Conservation (phyloP, 2,888 invertebrate genomes). For the Herminia tarsipennalis region DNA sequence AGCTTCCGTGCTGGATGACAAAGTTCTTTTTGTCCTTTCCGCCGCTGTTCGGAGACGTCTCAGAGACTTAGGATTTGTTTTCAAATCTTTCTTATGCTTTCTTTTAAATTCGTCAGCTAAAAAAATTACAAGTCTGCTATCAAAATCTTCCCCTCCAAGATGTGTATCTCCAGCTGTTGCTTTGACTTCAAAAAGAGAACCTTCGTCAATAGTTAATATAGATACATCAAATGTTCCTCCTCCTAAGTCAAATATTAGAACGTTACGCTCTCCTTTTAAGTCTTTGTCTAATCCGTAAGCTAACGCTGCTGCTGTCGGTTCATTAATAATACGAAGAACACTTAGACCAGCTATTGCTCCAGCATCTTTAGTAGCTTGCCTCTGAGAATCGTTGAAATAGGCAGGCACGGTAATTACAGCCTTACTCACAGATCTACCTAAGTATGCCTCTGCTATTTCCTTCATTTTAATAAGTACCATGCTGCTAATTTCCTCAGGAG, state of each 20-base stretch:
- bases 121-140: slow-evolving; percentile 87
- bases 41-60: slow-evolving; percentile 90
- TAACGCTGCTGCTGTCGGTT: slow-evolving; percentile 91
- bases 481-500: slow-evolving; percentile 90
- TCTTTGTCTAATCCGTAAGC: slow-evolving; percentile 90
- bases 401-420: slow-evolving; percentile 94
- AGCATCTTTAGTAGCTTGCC: slow-evolving; percentile 93
- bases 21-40: slow-evolving; percentile 90
- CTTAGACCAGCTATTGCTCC: slow-evolving; percentile 91
- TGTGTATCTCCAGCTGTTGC: slow-evolving; percentile 95
- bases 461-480: slow-evolving; percentile 86
- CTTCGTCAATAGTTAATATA: slow-evolving; percentile 92
- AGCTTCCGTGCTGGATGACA: slow-evolving; percentile 91
- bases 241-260: slow-evolving; percentile 88
- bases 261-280: slow-evolving; percentile 86
- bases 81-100: slow-evolving; percentile 89
- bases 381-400: slow-evolving; percentile 90
- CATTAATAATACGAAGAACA: slow-evolving; percentile 92
- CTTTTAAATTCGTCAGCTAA: slow-evolving; percentile 89
- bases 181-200: slow-evolving; percentile 91
- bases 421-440: slow-evolving; percentile 88
- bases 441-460: slow-evolving; percentile 89
- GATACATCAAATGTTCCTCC: slow-evolving; percentile 93
- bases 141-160: slow-evolving; percentile 91
- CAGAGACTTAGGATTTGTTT: slow-evolving; percentile 87